Evolutionary conservation across 2,888 invertebrate genomes (phyloP).

Genomic region (Nymphalis c-album): DNA sequence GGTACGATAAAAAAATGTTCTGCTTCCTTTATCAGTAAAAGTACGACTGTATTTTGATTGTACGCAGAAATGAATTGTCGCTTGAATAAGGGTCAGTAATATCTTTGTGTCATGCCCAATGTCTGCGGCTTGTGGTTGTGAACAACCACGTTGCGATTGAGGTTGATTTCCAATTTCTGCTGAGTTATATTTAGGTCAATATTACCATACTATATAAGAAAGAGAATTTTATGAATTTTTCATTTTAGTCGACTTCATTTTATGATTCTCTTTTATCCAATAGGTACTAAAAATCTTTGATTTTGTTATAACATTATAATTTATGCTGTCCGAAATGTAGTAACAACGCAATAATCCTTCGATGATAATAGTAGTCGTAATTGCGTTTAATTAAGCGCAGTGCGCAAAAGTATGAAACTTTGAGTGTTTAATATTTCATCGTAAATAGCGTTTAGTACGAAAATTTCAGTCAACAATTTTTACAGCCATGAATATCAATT

Average conservation of each 20-base stretch:
- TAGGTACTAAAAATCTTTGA: not conserved
- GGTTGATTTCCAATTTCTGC: slow-evolving; percentile 25
- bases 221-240: not conserved
- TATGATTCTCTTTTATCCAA: too few species aligned
- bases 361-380: not conserved
- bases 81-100: slow-evolving; percentile 16
- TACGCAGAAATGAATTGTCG: slow-evolving; percentile 11
- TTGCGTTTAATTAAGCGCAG: slow-evolving; percentile 21
- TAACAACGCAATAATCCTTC: too few species aligned
- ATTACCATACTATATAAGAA: slow-evolving; percentile 10
- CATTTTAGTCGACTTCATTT: not conserved
- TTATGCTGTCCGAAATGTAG: too few species aligned
- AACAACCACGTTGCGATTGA: slow-evolving; percentile 21
- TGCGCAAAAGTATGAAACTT: slow-evolving; percentile 26
- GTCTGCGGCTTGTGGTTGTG: slow-evolving; percentile 25
- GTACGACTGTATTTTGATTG: not conserved
- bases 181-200: slow-evolving; percentile 19
- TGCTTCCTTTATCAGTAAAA: too few species aligned
- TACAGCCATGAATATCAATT: slow-evolving; percentile 43
- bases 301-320: not conserved
- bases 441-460: slow-evolving; percentile 44
- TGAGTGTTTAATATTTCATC: slow-evolving; percentile 29
- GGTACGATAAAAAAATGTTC: too few species aligned
- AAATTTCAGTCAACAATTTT: slow-evolving; percentile 37
- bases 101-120: slow-evolving; percentile 23